Evolutionary conservation across 64 coral and sea anemone species (phyloP).

Genomic region (Trachythela sp.): DNA sequence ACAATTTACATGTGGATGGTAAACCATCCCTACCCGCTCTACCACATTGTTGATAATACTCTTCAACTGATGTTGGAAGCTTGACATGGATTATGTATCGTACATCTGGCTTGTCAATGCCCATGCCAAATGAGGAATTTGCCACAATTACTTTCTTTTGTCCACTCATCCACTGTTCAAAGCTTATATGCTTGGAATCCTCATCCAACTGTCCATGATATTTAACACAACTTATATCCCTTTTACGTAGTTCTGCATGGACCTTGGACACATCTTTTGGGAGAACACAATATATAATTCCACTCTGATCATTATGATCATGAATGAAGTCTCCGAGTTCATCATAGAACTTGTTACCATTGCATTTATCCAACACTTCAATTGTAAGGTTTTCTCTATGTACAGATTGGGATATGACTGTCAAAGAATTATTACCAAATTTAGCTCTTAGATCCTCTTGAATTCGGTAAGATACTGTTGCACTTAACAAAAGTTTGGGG

Average conservation of each 20-base stretch:
- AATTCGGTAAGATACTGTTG: background rate
- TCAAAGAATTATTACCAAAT: slow-evolving; percentile 7
- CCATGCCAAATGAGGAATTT: slow-evolving; percentile 56
- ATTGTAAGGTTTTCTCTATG: background rate
- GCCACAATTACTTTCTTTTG: slow-evolving; percentile 38
- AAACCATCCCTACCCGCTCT: slow-evolving; percentile 48
- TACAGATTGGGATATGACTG: background rate
- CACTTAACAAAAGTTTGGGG: slow-evolving; percentile 39
- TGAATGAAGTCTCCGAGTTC: background rate
- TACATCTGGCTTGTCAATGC: slow-evolving; percentile 53
- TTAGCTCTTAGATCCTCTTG: background rate
- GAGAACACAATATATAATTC: slow-evolving; percentile 32
- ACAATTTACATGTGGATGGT: slow-evolving; percentile 30
- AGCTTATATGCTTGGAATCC: slow-evolving; percentile 17
- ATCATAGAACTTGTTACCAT: background rate
- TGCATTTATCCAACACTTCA: background rate
- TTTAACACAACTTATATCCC: slow-evolving; percentile 8
- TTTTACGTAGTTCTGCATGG: slow-evolving; percentile 35
- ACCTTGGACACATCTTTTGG: too few species aligned
- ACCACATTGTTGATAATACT: slow-evolving; percentile 61
- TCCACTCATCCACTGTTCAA: slow-evolving; percentile 19
- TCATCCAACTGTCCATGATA: slow-evolving; percentile 39
- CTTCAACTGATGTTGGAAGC: slow-evolving; percentile 35
- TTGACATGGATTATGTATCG: slow-evolving; percentile 45
- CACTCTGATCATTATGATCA: background rate